phyloP scores from a whole-genome alignment of 2,888 invertebrate species.

The Drosophila paranaensis region DNA sequence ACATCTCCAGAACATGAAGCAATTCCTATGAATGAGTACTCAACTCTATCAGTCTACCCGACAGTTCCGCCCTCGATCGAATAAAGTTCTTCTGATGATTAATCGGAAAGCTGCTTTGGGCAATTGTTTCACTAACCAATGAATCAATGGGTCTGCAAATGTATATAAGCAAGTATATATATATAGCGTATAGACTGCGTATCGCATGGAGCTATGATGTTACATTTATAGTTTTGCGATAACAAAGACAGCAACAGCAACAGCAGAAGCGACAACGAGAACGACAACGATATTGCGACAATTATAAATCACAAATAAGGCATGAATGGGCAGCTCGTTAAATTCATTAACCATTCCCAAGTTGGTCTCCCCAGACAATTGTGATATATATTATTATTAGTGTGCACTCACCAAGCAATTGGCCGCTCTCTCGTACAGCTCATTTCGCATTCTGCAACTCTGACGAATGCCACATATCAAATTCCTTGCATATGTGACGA shows the following conservation, averaged over 20 bases:
- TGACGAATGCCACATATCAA: background rate
- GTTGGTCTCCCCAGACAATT: constrained; percentile 7
- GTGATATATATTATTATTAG: constrained; percentile 17
- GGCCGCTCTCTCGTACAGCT: background rate
- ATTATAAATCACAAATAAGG: constrained; percentile 35
- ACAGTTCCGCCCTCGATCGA: background rate
- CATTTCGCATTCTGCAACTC: constrained; percentile 1
- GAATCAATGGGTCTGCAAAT: constrained; percentile 36
- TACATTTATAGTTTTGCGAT: constrained; percentile 31
- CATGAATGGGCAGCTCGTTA: constrained; percentile 41
- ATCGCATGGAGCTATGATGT: constrained; percentile 17
- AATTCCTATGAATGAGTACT: constrained; percentile 28
- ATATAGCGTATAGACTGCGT: background rate
- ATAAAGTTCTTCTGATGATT: constrained; percentile 40
- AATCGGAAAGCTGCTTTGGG: constrained; percentile 39
- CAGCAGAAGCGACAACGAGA: constrained; percentile 9
- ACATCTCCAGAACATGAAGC: constrained; percentile 1
- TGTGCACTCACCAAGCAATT: background rate
- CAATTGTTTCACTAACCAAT: constrained; percentile 37
- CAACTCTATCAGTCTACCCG: constrained; percentile 7
- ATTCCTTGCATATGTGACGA: constrained; percentile 10
- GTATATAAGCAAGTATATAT: background rate
- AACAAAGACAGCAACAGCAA: constrained; percentile 10
- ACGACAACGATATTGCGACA: constrained; percentile 18
- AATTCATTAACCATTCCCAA: constrained; percentile 11